Conservation (phyloP, 2,888 invertebrate genomes). For the Amblyteles armatorius region DNA sequence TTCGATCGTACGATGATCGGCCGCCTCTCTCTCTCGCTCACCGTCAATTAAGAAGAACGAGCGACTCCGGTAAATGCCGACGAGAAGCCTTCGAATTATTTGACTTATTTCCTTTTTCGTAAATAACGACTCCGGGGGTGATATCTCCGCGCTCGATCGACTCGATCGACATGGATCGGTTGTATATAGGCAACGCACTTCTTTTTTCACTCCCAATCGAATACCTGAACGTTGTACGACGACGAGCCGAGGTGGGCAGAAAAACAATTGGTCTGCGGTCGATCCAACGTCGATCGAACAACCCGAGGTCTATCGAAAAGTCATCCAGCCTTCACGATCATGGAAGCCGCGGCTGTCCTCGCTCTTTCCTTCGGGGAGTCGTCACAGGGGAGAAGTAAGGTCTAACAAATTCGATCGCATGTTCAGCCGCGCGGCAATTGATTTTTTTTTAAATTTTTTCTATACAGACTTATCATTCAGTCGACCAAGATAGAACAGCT, state of each 20-base stretch:
- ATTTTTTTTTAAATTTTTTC: not conserved
- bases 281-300: not conserved
- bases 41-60: conserved; percentile 60
- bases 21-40: not conserved
- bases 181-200: not conserved
- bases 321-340: not conserved
- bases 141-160: conserved; percentile 19
- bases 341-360: not conserved
- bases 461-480: too few relatives aligned
- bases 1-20: conserved; percentile 14
- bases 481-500: not conserved
- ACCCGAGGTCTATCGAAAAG: not conserved
- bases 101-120: conserved; percentile 35
- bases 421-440: not conserved
- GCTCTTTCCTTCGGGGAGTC: not conserved
- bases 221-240: not conserved
- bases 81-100: conserved; percentile 33
- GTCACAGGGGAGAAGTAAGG: not conserved
- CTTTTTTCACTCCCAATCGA: not conserved
- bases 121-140: not conserved
- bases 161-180: not conserved
- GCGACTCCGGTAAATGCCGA: conserved; percentile 37
- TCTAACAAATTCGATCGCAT: not conserved
- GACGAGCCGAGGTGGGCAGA: not conserved
- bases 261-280: conserved; percentile 6